Base-by-base conservation (phyloP, 64 coral and sea anemone genomes). In the Pocillopora damicornis region DNA sequence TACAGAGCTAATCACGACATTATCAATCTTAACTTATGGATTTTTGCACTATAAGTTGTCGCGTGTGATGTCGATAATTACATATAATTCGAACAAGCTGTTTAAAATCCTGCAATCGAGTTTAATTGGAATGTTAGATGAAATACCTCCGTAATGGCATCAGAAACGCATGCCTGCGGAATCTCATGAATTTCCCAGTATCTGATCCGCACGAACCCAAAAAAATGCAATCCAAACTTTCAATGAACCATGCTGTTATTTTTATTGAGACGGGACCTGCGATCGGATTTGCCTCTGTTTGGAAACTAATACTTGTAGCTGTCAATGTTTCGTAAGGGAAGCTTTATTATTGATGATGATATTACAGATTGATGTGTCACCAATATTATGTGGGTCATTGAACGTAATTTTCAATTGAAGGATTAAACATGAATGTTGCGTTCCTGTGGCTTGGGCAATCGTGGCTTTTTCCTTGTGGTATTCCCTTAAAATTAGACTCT, bases 121-220 rank as follows among this genome's bases (percentile, higher is more conserved):
- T 73, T 85, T 58, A 85, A 85, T 85, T 85, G 81, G 81, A 83
- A 83, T 83, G 80, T 63, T 22, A 68, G 7, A 68, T 83, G 15
- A 37, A 83, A 85, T 85, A 85, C 58, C 65, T 73, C 15, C 12
- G 22, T 73, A 65, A 85, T 83, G 57, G 76, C 38, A 73, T 85
- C 63, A 85, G 51, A 26, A 37, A 85, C 58, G 69, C 81, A 85
- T 65, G 81, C 36, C 18, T 25, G 22, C 22, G 37, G 81, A 85
- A 85, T 85, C 20, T 65, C 20, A 15, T 42, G 81, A 72, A 85
- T 85, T 85, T 63, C 58, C 71, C 58, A 58, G 71, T 63, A 85
- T 85, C 72, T 71, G 69, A 85, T 72, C 65, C 25, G 37, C 35
- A 63, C 35, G 61, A 63, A 60, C 35, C 35, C 13, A 81, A 37